Base-by-base conservation (phyloP, 2,888 invertebrate species). In the Yponomeuta evonymella region DNA sequence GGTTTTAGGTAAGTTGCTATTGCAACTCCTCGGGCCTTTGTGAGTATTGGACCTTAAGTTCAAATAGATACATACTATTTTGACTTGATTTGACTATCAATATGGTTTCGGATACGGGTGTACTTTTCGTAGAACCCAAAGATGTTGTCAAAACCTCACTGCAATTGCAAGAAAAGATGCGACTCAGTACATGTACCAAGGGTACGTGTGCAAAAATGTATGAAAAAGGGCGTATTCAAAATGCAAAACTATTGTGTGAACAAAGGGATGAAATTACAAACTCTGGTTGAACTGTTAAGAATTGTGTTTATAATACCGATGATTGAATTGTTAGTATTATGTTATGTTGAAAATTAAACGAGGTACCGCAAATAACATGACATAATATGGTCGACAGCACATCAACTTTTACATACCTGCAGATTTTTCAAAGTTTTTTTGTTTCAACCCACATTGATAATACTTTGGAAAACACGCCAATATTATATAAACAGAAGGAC, bases 51-150 rank as follows among this genome's bases (percentile, higher is more conserved):
- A 58, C 15, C 51, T 58, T 58, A 58, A 58, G 12, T 58, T 58
- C 15, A 15, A 58, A 1, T 58, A 12, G 15, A 58, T 58, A 58
- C 15, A 58, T 58, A 15, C 8, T 15, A 15, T 15, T 58, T 58
- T 58, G 5, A 15, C 51, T 58, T 15, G 15, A 58, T 15, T 12
- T 15, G 15, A 58, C 15, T 12, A 5, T 15, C 12, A 15, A 58
- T 58, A 58, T 15, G 12, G 51, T 15, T 58, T 15, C 12, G 51
- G 12, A 15, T 5, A 12, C 15, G 51, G 51, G 71, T 77, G 80
- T 80, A 82, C 82, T 83, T 82, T 84, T 86, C 84, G 75, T 58
- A 74, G 85, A 84, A 84, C 74, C 73, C 74, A 75, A 73, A 74
- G 74, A 73, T 74, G 76, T 77, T 77, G 77, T 78, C 77, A 75